These are phyloP conservation scores for Mirounga angustirostris DNA, from an alignment of 2,113 vertebrate species.

Conservation along the genomic window DNA sequence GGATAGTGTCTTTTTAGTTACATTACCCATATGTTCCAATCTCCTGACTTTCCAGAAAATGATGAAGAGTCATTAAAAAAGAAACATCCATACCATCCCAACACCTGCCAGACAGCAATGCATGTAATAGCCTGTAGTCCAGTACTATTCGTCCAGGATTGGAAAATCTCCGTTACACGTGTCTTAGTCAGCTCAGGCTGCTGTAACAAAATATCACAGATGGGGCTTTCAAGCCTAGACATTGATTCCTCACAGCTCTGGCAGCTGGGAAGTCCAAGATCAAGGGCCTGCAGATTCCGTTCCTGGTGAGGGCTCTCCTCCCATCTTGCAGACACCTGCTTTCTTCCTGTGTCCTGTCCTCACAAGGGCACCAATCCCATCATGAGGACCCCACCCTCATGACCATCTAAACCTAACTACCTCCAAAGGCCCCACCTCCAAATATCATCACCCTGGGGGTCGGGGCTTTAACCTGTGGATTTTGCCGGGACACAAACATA, in stretches of 20 bases:
- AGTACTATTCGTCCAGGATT: accelerated
- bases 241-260: not conserved
- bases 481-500: not conserved
- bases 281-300: not conserved
- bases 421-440: not conserved
- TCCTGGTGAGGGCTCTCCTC: not conserved
- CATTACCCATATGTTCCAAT: not conserved
- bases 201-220: not conserved
- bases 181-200: not conserved
- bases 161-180: accelerated
- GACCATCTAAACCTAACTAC: not conserved
- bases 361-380: not conserved
- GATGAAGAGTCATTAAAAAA: not conserved
- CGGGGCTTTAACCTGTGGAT: not conserved
- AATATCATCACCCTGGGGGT: not conserved
- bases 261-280: not conserved
- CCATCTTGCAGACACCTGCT: not conserved
- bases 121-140: accelerated
- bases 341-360: not conserved
- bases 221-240: not conserved
- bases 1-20: not conserved
- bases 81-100: not conserved
- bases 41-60: not conserved
- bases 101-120: accelerated
- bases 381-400: not conserved